Evolutionary conservation across 2,797 vertebrate genomes (phyloP).

Genomic region (Scleropages formosus): DNA sequence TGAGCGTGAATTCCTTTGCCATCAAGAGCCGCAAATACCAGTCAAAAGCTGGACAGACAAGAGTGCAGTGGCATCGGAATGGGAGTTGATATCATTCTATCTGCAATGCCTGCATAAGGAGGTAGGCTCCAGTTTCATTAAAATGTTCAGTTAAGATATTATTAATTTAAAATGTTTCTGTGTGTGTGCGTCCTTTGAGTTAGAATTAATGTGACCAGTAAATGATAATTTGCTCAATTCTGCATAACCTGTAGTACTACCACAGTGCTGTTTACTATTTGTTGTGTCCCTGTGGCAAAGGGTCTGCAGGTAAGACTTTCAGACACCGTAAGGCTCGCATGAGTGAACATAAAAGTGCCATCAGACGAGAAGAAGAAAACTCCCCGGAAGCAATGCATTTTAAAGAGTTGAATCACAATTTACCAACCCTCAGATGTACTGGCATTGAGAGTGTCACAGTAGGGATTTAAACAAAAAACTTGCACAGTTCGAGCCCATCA

Average conservation of each 20-base stretch:
- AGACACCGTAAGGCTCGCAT: constrained; percentile 12
- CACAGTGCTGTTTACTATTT: constrained; percentile 11
- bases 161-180: constrained; percentile 14
- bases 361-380: constrained; percentile 17
- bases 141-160: constrained; percentile 5
- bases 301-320: constrained; percentile 1
- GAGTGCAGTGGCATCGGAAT: constrained; percentile 16
- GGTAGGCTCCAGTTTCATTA: not conserved
- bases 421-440: not conserved
- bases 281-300: constrained; percentile 15
- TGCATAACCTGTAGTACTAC: not conserved
- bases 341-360: constrained; percentile 24
- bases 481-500: not conserved
- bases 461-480: constrained; percentile 20
- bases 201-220: not conserved
- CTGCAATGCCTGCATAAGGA: not conserved
- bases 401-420: constrained; percentile 23
- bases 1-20: constrained; percentile 16
- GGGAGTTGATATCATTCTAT: constrained; percentile 23
- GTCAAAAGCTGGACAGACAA: not conserved
- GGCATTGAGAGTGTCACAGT: constrained; percentile 9
- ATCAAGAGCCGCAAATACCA: constrained; percentile 25
- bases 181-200: not conserved
- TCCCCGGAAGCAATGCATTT: constrained; percentile 22
- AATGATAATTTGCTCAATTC: constrained; percentile 16